Evolutionary conservation across 2,888 invertebrate species (phyloP).

Genomic region (Anaspis maculata): DNA sequence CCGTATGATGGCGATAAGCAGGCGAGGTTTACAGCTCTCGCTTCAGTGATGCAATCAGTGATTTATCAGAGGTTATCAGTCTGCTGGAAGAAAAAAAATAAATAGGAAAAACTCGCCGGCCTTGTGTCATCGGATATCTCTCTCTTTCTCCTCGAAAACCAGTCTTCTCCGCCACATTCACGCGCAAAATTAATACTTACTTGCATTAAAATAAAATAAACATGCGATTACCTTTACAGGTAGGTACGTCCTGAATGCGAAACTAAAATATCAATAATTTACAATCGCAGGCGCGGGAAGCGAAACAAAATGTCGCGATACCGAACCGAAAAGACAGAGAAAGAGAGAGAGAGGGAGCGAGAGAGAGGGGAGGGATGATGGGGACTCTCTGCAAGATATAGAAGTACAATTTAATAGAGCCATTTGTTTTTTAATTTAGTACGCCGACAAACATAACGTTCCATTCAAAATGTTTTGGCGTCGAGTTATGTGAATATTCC

Average conservation of each 20-base stretch:
- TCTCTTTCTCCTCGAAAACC: no score
- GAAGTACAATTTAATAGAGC: conserved; percentile 39
- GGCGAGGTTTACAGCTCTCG: no score
- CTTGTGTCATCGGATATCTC: no score
- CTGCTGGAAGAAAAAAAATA: no score
- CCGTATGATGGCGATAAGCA: no score
- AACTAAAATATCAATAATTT: conserved; percentile 23
- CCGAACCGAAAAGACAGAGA: no score
- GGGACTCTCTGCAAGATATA: conserved; percentile 30
- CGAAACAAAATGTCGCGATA: no score
- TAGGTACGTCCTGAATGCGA: conserved; percentile 16
- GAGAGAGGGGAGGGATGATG: conserved; percentile 12
- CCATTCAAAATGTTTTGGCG: conserved; percentile 32
- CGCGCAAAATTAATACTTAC: conserved; percentile 9
- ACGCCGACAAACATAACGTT: conserved; percentile 35
- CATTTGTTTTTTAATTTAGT: conserved; percentile 40
- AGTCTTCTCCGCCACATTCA: no score
- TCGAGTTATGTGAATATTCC: conserved; percentile 34
- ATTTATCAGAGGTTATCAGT: no score
- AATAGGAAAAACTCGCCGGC: no score
- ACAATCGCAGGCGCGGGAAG: conserved; percentile 13
- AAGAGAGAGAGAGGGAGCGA: no score
- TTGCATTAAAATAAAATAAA: conserved; percentile 13
- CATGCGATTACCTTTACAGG: conserved; percentile 12
- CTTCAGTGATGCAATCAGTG: no score